phyloP scores from a whole-genome alignment of 1,140 invertebrate genomes.

The Brachionus manjavacas region DNA sequence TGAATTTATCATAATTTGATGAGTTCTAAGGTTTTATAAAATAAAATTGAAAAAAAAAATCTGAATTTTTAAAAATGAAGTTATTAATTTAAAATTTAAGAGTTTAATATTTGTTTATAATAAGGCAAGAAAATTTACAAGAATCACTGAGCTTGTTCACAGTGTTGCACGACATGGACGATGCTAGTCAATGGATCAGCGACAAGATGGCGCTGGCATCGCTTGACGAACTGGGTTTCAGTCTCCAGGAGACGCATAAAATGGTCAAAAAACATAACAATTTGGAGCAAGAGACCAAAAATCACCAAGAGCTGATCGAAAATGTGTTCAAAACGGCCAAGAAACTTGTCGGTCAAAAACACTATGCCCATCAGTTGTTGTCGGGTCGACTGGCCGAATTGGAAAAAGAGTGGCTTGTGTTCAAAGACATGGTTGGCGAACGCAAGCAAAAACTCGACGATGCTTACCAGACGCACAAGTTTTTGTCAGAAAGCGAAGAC shows the following conservation, averaged over 20 bases:
- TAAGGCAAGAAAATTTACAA: constrained; percentile 18
- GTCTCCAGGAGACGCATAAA: constrained; percentile 9
- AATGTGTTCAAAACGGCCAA: not conserved
- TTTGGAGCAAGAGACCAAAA: constrained; percentile 19
- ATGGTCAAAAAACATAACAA: constrained; percentile 23
- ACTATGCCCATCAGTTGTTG: constrained; percentile 11
- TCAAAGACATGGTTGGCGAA: not conserved
- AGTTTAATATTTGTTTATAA: not conserved
- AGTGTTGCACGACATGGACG: constrained; percentile 14
- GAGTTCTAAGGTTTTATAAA: too few relatives aligned
- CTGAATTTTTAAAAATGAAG: too few relatives aligned
- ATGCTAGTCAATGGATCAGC: not conserved
- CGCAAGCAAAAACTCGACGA: not conserved
- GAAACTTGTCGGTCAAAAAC: not conserved
- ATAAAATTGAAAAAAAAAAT: too few relatives aligned
- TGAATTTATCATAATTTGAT: not conserved
- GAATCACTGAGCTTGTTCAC: constrained; percentile 18
- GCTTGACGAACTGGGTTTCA: not conserved
- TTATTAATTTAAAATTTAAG: too few relatives aligned
- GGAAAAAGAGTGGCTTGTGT: constrained; percentile 8
- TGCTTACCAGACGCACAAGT: not conserved
- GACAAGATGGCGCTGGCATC: not conserved
- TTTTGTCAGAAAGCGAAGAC: not conserved
- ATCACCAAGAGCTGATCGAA: not conserved
- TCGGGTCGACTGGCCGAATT: not conserved